Percentiles rank a stretch among this genome's conserved stretches.
These are phyloP conservation scores for Sarcophilus harrisii DNA, from an alignment of 2,797 vertebrate species.

Conservation along the genomic window DNA sequence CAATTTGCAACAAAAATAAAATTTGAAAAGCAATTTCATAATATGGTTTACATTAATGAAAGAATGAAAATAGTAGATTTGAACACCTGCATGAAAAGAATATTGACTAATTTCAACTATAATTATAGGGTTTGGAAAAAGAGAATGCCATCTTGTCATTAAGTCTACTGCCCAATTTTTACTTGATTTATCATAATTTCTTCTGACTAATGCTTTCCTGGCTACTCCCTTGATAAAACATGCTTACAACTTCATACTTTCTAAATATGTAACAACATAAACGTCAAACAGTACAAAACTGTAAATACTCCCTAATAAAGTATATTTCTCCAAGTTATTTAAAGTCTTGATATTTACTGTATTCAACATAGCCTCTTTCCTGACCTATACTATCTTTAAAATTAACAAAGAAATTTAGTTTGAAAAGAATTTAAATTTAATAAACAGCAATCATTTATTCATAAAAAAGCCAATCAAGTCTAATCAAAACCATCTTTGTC, in stretches of 20 bases:
- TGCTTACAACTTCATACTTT: conserved; percentile 36
- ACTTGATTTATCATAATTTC: conserved; percentile 12
- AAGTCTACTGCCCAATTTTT: conserved; percentile 19
- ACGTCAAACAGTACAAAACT: not conserved
- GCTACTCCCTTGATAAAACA: conserved; percentile 7
- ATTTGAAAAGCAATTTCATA: not conserved
- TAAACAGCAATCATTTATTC: conserved; percentile 26
- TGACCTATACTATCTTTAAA: not conserved
- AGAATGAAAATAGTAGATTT: not conserved
- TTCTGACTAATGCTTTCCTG: conserved; percentile 12
- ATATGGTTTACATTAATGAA: not conserved
- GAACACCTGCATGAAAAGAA: not conserved
- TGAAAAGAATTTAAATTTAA: conserved; percentile 6
- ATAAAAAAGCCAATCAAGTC: conserved; percentile 35
- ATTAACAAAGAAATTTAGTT: not conserved
- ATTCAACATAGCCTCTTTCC: conserved; percentile 29
- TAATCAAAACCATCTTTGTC: conserved; percentile 31
- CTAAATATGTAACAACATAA: conserved; percentile 25
- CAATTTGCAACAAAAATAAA: not conserved
- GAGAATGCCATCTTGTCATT: conserved; percentile 10
- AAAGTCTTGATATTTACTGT: conserved; percentile 13
- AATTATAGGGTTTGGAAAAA: not conserved
- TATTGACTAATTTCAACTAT: not conserved
- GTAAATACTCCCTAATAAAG: conserved; percentile 21
- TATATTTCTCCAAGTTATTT: not conserved